Evolutionary conservation across 2,113 vertebrate genomes (phyloP), one percentile per base, ranked within the genome.

Genomic region (Dolichotis patagonum): DNA sequence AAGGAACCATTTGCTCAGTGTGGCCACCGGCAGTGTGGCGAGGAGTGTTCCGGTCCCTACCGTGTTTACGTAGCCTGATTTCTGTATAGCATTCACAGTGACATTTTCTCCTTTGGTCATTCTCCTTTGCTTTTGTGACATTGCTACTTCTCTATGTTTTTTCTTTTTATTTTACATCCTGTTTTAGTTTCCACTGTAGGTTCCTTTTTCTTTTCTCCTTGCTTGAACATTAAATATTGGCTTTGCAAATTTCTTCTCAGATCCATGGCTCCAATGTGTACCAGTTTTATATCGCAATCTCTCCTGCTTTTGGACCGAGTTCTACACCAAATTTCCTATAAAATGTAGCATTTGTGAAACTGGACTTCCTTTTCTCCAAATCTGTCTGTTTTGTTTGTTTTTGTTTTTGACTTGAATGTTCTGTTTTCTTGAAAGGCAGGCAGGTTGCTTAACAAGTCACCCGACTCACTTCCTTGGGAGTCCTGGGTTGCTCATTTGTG

Each of bases 291-390:
- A 46, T 86, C 43, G 46, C 32, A 85, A 81, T 60, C 4, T n/a
- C 41, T 32, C 30, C 11, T 71, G 30, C 26, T 54, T 65, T 75
- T 75, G 14, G 62, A 90, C 38, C 84, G 62, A 95, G 67, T 63
- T 88, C 73, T 80, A 46, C 24, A 46, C 28, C 77, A 46, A 92
- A 69, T 89, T 87, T 52, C 32, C 60, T 52, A 11, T 92, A 85
- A 92, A 95, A 85, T 58, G 43, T 49, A 92, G 30, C 38, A 10
- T 67, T 32, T 82, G 49, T 88, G 49, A 91, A 95, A 88, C 41
- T 63, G 30, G 94, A 30, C 46, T 43, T 86, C 32, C 38, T 56
- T 41, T 67, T 12, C 16, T 30, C 20, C 7, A 62, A 26, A 49
- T 6, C 0, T 11, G 69, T 32, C 30, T 32, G 38, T 71, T 71